Evolutionary conservation across 1,140 invertebrate genomes (phyloP).

Genomic region (Neodiprion fabricii): DNA sequence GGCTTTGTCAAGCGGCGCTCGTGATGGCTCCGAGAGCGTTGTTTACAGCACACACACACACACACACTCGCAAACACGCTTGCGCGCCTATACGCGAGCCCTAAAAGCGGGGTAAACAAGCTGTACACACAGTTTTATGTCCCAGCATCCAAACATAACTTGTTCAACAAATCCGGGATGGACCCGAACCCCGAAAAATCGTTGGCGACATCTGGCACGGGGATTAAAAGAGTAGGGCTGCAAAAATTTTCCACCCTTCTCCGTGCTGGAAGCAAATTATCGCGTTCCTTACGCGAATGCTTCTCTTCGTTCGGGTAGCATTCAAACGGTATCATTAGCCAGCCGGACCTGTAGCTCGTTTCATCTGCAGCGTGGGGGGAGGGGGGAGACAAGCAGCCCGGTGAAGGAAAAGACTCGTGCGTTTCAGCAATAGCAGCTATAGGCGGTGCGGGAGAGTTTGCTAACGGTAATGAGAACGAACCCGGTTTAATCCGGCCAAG

Average conservation of each 20-base stretch:
- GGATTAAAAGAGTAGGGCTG: neutral
- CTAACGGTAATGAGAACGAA: neutral
- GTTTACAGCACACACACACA: neutral
- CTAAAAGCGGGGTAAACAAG: constrained; percentile 1
- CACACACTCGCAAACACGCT: neutral
- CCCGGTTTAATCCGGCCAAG: neutral
- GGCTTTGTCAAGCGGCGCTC: neutral
- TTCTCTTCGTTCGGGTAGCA: too few species aligned
- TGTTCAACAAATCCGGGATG: neutral
- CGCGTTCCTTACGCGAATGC: too few species aligned
- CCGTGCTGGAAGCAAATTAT: too few species aligned
- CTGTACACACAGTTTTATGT: neutral
- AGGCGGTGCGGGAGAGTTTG: too few species aligned
- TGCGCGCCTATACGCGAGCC: neutral
- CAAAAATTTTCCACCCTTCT: too few species aligned
- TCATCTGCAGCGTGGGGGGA: too few species aligned
- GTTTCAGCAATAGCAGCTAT: too few species aligned
- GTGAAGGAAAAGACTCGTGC: too few species aligned
- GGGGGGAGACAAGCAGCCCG: too few species aligned
- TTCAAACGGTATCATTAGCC: too few species aligned
- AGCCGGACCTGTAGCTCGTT: too few species aligned
- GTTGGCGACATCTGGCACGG: neutral
- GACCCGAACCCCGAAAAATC: too few species aligned
- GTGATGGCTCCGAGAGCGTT: constrained; percentile 1
- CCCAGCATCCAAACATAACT: neutral